Evolutionary conservation across 2,797 vertebrate genomes (phyloP), one percentile per base, ranked within the genome.

Genomic region (Tamandua tetradactyla): DNA sequence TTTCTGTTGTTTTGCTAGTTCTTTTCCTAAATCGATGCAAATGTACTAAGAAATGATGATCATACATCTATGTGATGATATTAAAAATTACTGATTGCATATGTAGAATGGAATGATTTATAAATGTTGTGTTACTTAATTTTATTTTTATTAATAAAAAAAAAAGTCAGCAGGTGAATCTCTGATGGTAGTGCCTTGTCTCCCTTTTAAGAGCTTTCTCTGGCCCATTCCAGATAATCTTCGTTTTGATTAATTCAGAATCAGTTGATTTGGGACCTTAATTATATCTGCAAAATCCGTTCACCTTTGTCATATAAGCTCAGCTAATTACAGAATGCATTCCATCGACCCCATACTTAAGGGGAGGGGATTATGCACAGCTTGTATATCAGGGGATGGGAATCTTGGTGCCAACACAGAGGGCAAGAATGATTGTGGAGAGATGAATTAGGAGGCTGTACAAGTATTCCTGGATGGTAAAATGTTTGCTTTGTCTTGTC

Each of bases 401-500:
- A 80, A 76, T 94, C 62, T 83, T 95, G 18, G 42, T 30, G n/a
- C 5, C 52, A 55, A 76, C 62, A 72, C 10, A 66, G 35, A 93
- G 40, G 69, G 8, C 10, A 71, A 44, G 40, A 87, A 30, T 94
- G 40, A 55, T 20, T 92, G 27, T 74, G 35, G 35, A 72, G 22
- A 76, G 80, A 74, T 90, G 55, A 83, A 37, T 87, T 87, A n/a
- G 35, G 81, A 71, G 55, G 20, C 71, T 78, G 0, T 59, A 59
- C 11, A 37, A 83, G 66, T 76, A 44, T 66, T 69, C 5, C 30
- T 78, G 71, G 71, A 76, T n/a, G 76, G 52, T 64, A 76, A 64
- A 59, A 49, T 78, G 14, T 78, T 93, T 94, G 40, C 75, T 92
- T 82, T 93, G n/a, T 89, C 47, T 82, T 93, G n/a, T 89, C 47